Evolutionary conservation across 2,888 invertebrate genomes (phyloP).

Genomic region (Perizoma flavofasciatum): DNA sequence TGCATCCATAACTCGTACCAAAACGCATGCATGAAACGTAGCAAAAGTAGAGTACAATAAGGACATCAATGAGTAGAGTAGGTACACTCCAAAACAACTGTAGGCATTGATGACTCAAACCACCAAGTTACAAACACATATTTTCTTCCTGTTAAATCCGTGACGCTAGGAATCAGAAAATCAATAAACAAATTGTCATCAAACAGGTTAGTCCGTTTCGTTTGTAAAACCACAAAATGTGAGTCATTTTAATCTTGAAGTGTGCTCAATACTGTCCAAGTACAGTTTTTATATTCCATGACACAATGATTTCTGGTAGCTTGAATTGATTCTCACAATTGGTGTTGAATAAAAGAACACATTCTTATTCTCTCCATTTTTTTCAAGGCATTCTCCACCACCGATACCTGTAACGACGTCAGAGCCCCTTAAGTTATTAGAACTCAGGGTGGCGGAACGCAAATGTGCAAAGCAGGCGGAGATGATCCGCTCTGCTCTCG

Average conservation of each 20-base stretch:
- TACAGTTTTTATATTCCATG: slow-evolving; percentile 9
- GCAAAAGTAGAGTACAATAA: neutral
- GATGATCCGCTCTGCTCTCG: slow-evolving; percentile 92
- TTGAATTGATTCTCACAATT: neutral
- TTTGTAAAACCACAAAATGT: slow-evolving; percentile 18
- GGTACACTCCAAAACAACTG: neutral
- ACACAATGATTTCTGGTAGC: neutral
- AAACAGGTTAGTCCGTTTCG: slow-evolving; percentile 4
- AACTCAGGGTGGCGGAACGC: slow-evolving; percentile 92
- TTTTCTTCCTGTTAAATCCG: neutral
- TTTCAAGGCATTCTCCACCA: slow-evolving; percentile 75
- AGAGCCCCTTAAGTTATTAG: slow-evolving; percentile 89
- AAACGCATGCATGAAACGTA: neutral
- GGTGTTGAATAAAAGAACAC: neutral
- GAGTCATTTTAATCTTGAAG: slow-evolving; percentile 18
- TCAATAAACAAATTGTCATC: slow-evolving; percentile 13
- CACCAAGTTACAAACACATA: neutral
- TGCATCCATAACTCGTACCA: neutral
- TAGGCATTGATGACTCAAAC: slow-evolving; percentile 7
- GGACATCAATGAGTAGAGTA: neutral
- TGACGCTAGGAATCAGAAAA: slow-evolving; percentile 1
- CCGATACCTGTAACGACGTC: slow-evolving; percentile 75
- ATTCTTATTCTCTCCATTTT: slow-evolving; percentile 1
- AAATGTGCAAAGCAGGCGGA: slow-evolving; percentile 92
- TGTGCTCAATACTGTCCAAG: slow-evolving; percentile 4